phyloP scores from a whole-genome alignment of 2,113 vertebrate species.

The Pardalotus punctatus region DNA sequence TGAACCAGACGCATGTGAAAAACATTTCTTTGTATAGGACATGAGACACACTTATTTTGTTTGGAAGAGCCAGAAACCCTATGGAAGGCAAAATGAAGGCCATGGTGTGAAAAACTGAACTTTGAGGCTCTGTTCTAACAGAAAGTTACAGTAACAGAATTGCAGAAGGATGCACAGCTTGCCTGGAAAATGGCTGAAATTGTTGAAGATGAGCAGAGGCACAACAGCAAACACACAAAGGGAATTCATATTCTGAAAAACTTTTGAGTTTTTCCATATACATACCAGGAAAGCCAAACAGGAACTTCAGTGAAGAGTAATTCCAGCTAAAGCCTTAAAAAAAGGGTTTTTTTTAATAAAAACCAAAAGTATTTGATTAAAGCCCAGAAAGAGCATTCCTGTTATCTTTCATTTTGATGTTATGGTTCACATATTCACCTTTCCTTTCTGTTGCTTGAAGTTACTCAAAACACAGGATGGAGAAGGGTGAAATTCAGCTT shows the following conservation, averaged over 20 bases:
- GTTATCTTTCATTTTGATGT: not conserved
- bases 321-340: not conserved
- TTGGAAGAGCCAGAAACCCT: not conserved
- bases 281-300: rapidly evolving
- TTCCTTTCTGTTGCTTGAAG: not conserved
- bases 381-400: not conserved
- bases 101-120: not conserved
- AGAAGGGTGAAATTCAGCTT: not conserved
- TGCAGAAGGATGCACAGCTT: not conserved
- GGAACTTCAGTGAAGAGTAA: not conserved
- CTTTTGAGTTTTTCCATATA: not conserved
- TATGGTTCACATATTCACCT: not conserved
- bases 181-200: not conserved
- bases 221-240: not conserved
- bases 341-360: rapidly evolving
- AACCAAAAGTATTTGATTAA: not conserved
- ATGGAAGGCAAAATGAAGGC: not conserved
- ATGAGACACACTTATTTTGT: rapidly evolving
- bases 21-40: not conserved
- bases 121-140: not conserved
- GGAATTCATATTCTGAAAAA: not conserved
- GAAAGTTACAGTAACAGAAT: not conserved
- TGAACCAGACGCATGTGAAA: not conserved
- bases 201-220: not conserved
- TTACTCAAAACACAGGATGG: not conserved